phyloP scores from a whole-genome alignment of 2,888 invertebrate species.

The Chaetogeoica ovagalla region DNA sequence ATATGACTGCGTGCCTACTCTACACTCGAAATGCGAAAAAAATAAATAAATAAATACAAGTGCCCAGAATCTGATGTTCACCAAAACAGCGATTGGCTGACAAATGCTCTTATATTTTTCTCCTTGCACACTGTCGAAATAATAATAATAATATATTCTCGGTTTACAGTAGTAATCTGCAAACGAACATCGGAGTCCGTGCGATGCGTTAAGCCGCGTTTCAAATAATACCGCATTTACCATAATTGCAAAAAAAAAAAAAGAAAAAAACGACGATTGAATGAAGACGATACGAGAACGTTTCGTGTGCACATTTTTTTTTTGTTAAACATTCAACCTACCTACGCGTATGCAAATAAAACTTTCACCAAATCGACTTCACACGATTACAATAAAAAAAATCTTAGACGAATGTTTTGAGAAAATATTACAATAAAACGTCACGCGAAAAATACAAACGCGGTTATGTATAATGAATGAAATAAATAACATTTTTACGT shows the following conservation, averaged over 20 bases:
- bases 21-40: conserved; percentile 32
- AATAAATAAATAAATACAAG: conserved; percentile 10
- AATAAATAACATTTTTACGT: neutral
- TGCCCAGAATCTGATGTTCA: neutral
- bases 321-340: too few relatives aligned
- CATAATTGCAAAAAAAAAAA: too few relatives aligned
- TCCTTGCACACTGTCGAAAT: neutral
- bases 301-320: too few relatives aligned
- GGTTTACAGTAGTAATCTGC: neutral
- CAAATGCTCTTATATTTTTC: conserved; percentile 18
- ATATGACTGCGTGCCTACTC: conserved; percentile 14
- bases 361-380: neutral
- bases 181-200: neutral
- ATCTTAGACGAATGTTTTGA: neutral
- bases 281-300: too few relatives aligned
- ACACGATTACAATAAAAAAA: neutral
- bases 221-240: too few relatives aligned
- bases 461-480: neutral
- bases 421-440: neutral
- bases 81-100: conserved; percentile 31
- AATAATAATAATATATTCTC: too few relatives aligned
- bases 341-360: neutral
- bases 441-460: neutral
- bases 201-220: too few relatives aligned
- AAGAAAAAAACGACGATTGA: too few relatives aligned